Evolutionary conservation across 2,113 vertebrate genomes (phyloP).

Genomic region (Gymnocephalus cernua): DNA sequence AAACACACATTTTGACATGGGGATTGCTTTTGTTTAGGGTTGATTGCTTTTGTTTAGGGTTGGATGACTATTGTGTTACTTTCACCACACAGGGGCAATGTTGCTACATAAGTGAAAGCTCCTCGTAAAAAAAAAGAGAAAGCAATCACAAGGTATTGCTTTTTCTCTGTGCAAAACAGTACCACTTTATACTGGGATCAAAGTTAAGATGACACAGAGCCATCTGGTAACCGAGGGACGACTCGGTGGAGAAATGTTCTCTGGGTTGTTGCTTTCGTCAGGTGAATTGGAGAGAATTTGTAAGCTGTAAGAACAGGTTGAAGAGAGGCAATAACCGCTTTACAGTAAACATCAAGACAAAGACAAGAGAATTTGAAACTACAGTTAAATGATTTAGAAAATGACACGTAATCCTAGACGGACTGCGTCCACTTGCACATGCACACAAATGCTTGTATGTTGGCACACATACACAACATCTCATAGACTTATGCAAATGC

Average conservation of each 20-base stretch:
- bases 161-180: slow-evolving; percentile 8
- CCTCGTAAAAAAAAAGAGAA: not conserved
- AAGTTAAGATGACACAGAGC: slow-evolving; percentile 46
- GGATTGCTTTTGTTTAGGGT: not conserved
- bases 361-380: not conserved
- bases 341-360: not conserved
- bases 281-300: slow-evolving; percentile 8
- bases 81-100: slow-evolving; percentile 74
- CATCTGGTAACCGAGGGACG: slow-evolving; percentile 46
- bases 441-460: not conserved
- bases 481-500: slow-evolving; percentile 65
- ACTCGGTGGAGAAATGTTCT: slow-evolving; percentile 18
- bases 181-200: slow-evolving; percentile 51
- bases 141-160: too few relatives aligned
- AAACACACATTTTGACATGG: not conserved
- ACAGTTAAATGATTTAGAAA: not conserved
- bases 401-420: not conserved
- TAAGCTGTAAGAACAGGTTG: slow-evolving; percentile 21
- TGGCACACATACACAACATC: not conserved
- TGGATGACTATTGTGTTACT: not conserved
- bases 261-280: slow-evolving; percentile 12
- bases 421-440: not conserved
- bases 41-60: not conserved
- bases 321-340: not conserved
- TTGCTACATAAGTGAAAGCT: slow-evolving; percentile 46